These are phyloP conservation scores for Theonella swinhoei DNA, from an alignment of 37 sponge, comb jelly and placozoan genomes.

Conservation along the genomic window DNA sequence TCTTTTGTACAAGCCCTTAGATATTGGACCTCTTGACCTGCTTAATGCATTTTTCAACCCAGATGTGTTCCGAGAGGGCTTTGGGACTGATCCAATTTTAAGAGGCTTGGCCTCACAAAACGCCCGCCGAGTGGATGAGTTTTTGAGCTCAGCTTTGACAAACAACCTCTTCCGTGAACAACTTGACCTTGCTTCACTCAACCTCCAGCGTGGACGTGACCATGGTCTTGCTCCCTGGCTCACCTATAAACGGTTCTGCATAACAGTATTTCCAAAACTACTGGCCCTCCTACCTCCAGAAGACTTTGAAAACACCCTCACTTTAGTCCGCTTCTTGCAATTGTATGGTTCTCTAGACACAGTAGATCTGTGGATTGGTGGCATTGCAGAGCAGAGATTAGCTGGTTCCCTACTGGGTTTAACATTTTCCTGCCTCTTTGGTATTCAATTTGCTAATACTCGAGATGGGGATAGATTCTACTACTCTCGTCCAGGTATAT, in stretches of 20 bases:
- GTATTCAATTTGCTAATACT: conserved; percentile 69
- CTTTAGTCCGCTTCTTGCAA: conserved; percentile 31
- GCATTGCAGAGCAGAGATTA: conserved; percentile 71
- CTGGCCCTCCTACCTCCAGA: background rate
- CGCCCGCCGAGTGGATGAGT: conserved; percentile 69
- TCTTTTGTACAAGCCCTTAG: conserved; percentile 13
- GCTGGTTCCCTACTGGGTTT: conserved; percentile 79
- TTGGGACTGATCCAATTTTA: conserved; percentile 76
- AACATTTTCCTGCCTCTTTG: conserved; percentile 90
- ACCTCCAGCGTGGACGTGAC: conserved; percentile 89
- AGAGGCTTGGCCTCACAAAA: conserved; percentile 52
- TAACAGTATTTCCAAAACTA: background rate
- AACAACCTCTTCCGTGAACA: conserved; percentile 61
- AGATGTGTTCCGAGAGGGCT: conserved; percentile 14
- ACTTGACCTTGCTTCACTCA: conserved; percentile 72
- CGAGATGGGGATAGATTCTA: conserved; percentile 95
- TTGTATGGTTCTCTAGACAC: conserved; percentile 58
- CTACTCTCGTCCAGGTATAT: conserved; percentile 75
- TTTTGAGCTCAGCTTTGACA: conserved; percentile 56
- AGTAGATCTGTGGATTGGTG: conserved; percentile 84
- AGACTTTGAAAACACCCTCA: conserved; percentile 33
- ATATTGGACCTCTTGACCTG: conserved; percentile 33
- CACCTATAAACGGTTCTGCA: conserved; percentile 19
- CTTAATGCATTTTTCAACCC: conserved; percentile 57
- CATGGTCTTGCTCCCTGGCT: conserved; percentile 86